Evolutionary conservation across 1,140 invertebrate species (phyloP).

Genomic region (Hyles euphorbiae): DNA sequence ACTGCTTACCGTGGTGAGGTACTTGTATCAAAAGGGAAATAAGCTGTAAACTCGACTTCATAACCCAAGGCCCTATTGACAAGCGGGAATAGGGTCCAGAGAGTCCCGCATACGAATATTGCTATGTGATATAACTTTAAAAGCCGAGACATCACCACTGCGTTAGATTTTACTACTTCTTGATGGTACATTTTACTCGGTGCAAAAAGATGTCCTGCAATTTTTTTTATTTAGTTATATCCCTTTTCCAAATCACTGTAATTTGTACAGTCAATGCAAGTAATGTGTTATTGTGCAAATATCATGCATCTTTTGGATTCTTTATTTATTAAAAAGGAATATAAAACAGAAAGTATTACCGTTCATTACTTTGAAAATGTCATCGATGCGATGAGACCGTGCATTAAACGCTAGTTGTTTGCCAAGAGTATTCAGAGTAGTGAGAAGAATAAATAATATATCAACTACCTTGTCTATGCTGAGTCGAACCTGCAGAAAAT

Average conservation of each 20-base stretch:
- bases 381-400: constrained; percentile 33
- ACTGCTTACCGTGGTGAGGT: constrained; percentile 33
- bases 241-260: too few relatives aligned
- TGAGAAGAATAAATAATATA: constrained; percentile 54
- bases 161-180: constrained; percentile 31
- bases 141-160: constrained; percentile 32
- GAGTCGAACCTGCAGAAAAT: constrained; percentile 28
- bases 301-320: too few relatives aligned
- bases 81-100: constrained; percentile 41
- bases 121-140: constrained; percentile 34
- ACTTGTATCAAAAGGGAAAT: constrained; percentile 48
- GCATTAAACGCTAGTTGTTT: constrained; percentile 49
- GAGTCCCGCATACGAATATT: constrained; percentile 22
- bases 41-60: constrained; percentile 42
- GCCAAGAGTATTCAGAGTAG: constrained; percentile 46
- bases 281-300: too few relatives aligned
- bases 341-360: constrained; percentile 16
- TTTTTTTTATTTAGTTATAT: not conserved
- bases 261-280: too few relatives aligned
- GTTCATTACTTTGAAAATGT: constrained; percentile 34
- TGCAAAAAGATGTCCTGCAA: constrained; percentile 34
- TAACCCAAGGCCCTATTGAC: constrained; percentile 35
- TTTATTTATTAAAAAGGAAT: too few relatives aligned
- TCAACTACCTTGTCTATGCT: constrained; percentile 45
- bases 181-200: constrained; percentile 34